A percentile compares a stretch with the other conserved stretches of the same genome.
phyloP scores from a whole-genome alignment of 1,140 invertebrate genomes.

The Aradophagus sp. region DNA sequence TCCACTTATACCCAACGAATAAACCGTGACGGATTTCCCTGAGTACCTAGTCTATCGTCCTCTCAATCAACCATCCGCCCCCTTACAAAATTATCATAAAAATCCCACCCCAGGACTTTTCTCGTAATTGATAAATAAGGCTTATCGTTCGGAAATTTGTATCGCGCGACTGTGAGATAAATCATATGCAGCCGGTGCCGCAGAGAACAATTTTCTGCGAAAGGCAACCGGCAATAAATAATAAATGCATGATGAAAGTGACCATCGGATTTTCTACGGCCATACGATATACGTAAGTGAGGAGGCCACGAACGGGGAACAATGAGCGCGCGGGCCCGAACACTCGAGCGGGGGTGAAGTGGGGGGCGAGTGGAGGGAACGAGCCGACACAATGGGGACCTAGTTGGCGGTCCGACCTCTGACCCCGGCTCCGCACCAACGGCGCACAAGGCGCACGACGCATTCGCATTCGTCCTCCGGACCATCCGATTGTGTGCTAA shows the following conservation, averaged over 20 bases:
- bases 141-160: constrained; percentile 45
- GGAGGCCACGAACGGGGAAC: constrained; percentile 67
- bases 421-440: constrained; percentile 65
- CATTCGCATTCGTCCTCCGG: constrained; percentile 67
- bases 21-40: too few relatives aligned
- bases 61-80: too few relatives aligned
- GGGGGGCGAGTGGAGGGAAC: constrained; percentile 37
- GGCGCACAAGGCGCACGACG: constrained; percentile 59
- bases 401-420: constrained; percentile 72
- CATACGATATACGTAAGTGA: constrained; percentile 71
- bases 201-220: constrained; percentile 55
- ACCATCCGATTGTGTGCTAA: constrained; percentile 75
- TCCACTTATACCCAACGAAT: too few relatives aligned
- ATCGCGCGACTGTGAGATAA: constrained; percentile 40
- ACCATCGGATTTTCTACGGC: constrained; percentile 54
- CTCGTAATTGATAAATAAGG: constrained; percentile 43
- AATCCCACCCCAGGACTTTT: constrained; percentile 19
- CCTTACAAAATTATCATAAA: constrained; percentile 48
- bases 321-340: constrained; percentile 60
- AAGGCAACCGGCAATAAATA: constrained; percentile 52
- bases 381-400: constrained; percentile 71
- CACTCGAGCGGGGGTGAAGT: constrained; percentile 34
- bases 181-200: constrained; percentile 48
- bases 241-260: constrained; percentile 56
- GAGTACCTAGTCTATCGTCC: too few relatives aligned